Base-by-base conservation (phyloP, 2,113 vertebrate species). In the Pygoscelis antarcticus region DNA sequence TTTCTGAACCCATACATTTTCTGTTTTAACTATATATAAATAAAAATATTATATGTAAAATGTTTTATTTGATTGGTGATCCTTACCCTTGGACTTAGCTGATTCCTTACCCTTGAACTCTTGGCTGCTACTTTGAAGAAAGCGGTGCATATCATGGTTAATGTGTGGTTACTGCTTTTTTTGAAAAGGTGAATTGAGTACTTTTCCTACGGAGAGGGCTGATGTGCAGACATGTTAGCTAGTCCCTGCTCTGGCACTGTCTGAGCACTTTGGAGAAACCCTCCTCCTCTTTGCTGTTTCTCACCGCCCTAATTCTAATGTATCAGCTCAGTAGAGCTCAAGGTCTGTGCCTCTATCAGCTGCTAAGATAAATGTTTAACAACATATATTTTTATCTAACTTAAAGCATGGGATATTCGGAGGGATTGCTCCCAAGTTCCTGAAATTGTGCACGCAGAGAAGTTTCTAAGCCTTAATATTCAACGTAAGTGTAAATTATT, bases 61-160 rank as follows among this genome's bases (percentile, higher is more conserved):
- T 2, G 5, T 65, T 60, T 72, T 42, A 36, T 11, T 65, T 46
- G 30, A 6, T 5, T 79, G 29, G 25, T 60, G 23, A n/a, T 34
- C 36, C 9, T 36, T 79, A 46, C 34, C 13, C 19, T 83, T 62
- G 69, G 21, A 13, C 12, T 57, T 52, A 34, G 20, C 3, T 34
- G 26, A 57, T 76, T 54, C 16, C 26, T 64, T 44, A 30, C 9
- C 34, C 17, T 34, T 14, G 22, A 61, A 42, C 16, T 16, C 58
- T 36, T 74, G 62, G 54, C 49, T 65, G 32, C 36, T 66, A 7
- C 27, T 87, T 65, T 40, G 54, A 74, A 66, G 51, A 20, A 57
- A 54, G 19, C 5, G 23, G 25, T 9, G 6, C 7, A 0, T 18
- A 1, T 26, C 7, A 9, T 26, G 10, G 22, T 52, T 64, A 44